Conservation (phyloP, 1,140 invertebrate species). For the Drosophila pruinosa region DNA sequence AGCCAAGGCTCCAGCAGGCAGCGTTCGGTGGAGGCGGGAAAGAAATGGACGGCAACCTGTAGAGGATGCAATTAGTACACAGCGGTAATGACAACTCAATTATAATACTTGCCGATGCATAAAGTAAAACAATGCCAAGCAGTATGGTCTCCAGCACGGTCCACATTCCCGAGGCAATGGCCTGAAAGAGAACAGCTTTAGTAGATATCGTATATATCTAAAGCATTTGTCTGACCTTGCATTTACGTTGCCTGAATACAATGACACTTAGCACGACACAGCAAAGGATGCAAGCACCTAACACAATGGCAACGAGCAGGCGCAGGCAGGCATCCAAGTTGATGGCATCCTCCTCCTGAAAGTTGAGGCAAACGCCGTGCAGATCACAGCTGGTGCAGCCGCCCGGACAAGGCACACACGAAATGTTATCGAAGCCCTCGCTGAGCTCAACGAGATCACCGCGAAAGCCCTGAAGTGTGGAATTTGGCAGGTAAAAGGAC, state of each 20-base stretch:
- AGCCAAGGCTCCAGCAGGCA: constrained; percentile 94
- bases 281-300: constrained; percentile 89
- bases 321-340: constrained; percentile 85
- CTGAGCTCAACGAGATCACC: constrained; percentile 83
- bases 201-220: neutral
- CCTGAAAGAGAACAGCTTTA: constrained; percentile 82
- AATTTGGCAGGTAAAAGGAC: constrained; percentile 83
- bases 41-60: constrained; percentile 92
- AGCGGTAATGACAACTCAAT: neutral
- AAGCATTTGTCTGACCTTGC: constrained; percentile 85
- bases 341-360: constrained; percentile 74
- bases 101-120: constrained; percentile 89
- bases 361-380: constrained; percentile 84
- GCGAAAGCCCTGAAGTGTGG: constrained; percentile 82
- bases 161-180: constrained; percentile 94
- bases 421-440: constrained; percentile 83
- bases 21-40: constrained; percentile 88
- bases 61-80: neutral
- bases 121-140: constrained; percentile 92
- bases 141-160: constrained; percentile 93
- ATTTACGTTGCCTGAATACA: constrained; percentile 90
- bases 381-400: constrained; percentile 84
- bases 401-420: constrained; percentile 85
- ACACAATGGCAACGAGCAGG: constrained; percentile 87
- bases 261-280: constrained; percentile 88